Base-by-base conservation (phyloP, 2,113 vertebrate species). In the Microcebus murinus region DNA sequence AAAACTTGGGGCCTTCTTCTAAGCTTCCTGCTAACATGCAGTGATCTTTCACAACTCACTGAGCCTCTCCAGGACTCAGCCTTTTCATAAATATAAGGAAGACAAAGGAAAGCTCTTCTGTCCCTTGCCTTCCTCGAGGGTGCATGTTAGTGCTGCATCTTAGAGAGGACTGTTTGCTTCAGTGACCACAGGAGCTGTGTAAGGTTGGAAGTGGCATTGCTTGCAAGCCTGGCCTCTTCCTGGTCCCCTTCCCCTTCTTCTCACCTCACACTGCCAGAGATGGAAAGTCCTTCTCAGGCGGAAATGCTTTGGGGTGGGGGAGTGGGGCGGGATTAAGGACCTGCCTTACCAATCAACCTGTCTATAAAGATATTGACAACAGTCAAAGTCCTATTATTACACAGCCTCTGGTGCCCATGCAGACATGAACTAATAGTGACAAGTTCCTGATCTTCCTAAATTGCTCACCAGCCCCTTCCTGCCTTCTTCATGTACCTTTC, bases 261-360 rank as follows among this genome's bases (percentile, higher is more conserved):
- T 8, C 18, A 2, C 27, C 15, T 1, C 11, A 4, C 1, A 6
- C 3, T 6, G 8, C 6, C 0, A 1, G 36, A 84, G 42, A 36
- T 18, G 5, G 39, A 42, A 57, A 42, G 27, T 10, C 20, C 27
- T 50, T 48, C 67, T 61, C 50, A 52, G 17, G 45, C 80, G 4
- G 67, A 88, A 76, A 84, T 27, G 31, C 34, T 50, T 48, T 61
- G 18, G 52, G 52, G 52, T 6, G 15, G 25, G 2, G 8, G 21
- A 7, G 5, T 4, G 3, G 4, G 18, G 14, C 39, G 2, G 8
- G 48, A 74, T n/a, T 12, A 81, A 88, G 34, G 31, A 65, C 2
- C 36, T 59, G 34, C 5, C 20, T 77, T 83, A 57, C 67, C 36
- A 83, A 34, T 61, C 5, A 4, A 14, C 18, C 18, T 17, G 10